Evolutionary conservation across 2,113 vertebrate species (phyloP).

Genomic region (Dendrocopos noguchii): DNA sequence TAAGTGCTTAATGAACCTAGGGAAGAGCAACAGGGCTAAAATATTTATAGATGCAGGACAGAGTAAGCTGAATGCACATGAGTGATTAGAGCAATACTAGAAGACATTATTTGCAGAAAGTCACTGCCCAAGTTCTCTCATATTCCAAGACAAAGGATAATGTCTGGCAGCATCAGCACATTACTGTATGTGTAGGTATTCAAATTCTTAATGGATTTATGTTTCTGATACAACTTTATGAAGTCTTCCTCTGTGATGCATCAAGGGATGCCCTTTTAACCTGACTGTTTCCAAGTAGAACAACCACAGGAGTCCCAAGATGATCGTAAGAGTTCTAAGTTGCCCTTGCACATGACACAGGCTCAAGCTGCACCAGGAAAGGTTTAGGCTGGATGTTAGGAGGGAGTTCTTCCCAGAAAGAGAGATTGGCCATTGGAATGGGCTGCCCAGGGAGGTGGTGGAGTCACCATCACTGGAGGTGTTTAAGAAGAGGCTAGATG

Average conservation of each 20-base stretch:
- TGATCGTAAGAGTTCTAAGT: not conserved
- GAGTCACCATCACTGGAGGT: too few species aligned
- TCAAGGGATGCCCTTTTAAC: constrained; percentile 16
- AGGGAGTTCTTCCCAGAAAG: too few species aligned
- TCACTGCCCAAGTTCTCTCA: not conserved
- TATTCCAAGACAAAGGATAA: constrained; percentile 19
- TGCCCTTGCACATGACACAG: not conserved
- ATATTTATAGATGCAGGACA: constrained; percentile 54
- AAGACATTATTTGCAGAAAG: constrained; percentile 12
- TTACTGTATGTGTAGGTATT: not conserved
- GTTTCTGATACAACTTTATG: not conserved
- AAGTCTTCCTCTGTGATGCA: not conserved
- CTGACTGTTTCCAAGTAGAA: not conserved
- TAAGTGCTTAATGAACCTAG: constrained; percentile 46
- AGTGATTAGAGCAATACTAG: not conserved
- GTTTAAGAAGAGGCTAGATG: too few species aligned
- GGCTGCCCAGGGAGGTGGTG: too few species aligned
- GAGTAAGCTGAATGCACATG: constrained; percentile 25
- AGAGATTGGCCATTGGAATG: too few species aligned
- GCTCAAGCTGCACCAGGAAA: too few species aligned
- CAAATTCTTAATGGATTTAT: constrained; percentile 6
- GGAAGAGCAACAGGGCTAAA: constrained; percentile 28
- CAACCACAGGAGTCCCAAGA: not conserved
- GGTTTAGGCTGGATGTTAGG: too few species aligned
- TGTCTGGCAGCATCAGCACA: constrained; percentile 39